Evolutionary conservation across 1,140 invertebrate species (phyloP), one percentile per base, ranked within the genome.

Genomic region (Dolichoris vasculosae): DNA sequence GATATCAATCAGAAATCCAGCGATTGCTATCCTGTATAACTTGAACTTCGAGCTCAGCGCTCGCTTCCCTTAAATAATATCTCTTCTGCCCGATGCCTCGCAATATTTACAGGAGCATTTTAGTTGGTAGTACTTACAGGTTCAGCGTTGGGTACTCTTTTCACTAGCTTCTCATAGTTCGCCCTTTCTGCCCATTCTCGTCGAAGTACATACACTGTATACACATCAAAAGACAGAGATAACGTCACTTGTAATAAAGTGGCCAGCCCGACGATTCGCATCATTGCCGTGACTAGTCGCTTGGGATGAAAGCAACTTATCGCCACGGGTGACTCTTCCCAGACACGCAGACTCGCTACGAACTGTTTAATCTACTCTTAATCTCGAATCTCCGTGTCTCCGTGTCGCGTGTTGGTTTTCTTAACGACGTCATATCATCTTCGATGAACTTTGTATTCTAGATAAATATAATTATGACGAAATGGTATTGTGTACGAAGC

Each of bases 361-460:
- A 71, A 51, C 80, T 84, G 76, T 84, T 86, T 87, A 87, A 88
- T 86, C 87, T 80, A 55, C 75, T 77, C 78, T 87, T 84, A 87
- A 86, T 88, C 84, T 87, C 48, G 64, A 81, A 87, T 87, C 78
- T 69, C 59, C 77, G 35, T 1, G 76, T 87, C 78, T 69, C 59
- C 77, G 35, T 1, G 76, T 43, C 59, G 55, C 23, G 46, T 83
- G 20, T 67, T 2, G 63, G 17, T 23, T 30, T 48, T 51, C 46
- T 89, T 89, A 86, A 87, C 85, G 86, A 84, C 78, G 83, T 87
- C 88, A 82, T 87, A 88, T n/a, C 48, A 20, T 76, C 59, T 51
- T 17, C 2, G 11, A n/a, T 71, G 35, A 20, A n/a, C 35, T 9
- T 38, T 40, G 3, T 23, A 17, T 59, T 38, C n/a, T n/a, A 32